Conservation (phyloP, 2,113 vertebrate species). For the Anser brachyrhynchus region DNA sequence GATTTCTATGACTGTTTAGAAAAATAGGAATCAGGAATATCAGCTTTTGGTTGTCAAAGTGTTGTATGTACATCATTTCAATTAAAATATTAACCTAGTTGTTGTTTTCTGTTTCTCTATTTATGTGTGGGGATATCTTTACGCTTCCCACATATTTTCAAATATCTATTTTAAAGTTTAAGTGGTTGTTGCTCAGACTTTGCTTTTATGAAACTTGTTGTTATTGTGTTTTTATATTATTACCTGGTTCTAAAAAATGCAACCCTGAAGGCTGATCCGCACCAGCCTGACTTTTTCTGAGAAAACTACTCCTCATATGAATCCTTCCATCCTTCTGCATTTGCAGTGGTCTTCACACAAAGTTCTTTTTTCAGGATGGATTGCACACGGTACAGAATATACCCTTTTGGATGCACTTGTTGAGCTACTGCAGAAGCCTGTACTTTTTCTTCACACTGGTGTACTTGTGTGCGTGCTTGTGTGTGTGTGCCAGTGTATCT, state of each 20-base stretch:
- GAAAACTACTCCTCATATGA: background rate
- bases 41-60: background rate
- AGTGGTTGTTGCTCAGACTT: rapidly evolving
- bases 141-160: background rate
- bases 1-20: background rate
- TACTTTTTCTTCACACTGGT: background rate
- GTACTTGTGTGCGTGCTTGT: too few relatives aligned
- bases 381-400: background rate
- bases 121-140: background rate
- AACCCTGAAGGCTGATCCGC: background rate
- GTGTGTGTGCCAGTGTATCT: rapidly evolving
- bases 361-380: background rate
- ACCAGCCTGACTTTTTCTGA: background rate
- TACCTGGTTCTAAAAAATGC: background rate
- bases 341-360: background rate
- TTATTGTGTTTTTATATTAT: background rate
- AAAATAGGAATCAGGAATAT: background rate
- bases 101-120: background rate
- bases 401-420: background rate
- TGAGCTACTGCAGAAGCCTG: background rate
- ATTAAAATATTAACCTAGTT: background rate
- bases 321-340: background rate
- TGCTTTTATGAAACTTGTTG: background rate
- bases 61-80: background rate
- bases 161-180: background rate